phyloP scores from a whole-genome alignment of 2,888 invertebrate genomes.

The Tenthredo livida region DNA sequence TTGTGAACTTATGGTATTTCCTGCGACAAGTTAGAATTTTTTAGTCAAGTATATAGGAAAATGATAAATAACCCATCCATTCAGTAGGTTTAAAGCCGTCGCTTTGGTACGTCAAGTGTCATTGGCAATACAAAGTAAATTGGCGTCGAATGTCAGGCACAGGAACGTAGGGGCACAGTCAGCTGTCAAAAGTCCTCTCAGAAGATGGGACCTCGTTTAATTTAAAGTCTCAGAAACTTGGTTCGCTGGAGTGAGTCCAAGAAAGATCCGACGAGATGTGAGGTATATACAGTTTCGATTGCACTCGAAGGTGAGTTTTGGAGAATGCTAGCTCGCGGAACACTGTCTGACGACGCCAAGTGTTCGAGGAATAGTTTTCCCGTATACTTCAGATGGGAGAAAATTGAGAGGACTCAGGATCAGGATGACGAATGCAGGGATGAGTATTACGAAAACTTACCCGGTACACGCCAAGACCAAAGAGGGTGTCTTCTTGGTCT shows the following conservation, averaged over 20 bases:
- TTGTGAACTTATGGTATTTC: not conserved
- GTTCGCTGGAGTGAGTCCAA: slow-evolving; percentile 36
- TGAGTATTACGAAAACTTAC: slow-evolving; percentile 23
- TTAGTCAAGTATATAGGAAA: not conserved
- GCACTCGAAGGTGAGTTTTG: slow-evolving; percentile 35
- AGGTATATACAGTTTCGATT: slow-evolving; percentile 39
- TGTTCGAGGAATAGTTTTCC: slow-evolving; percentile 15
- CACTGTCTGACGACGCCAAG: slow-evolving; percentile 5
- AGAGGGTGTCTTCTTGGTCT: not conserved
- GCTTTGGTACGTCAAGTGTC: slow-evolving; percentile 29
- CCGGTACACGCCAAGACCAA: not conserved
- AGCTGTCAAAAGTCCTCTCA: slow-evolving; percentile 36
- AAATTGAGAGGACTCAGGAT: slow-evolving; percentile 7
- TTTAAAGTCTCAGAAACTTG: slow-evolving; percentile 30
- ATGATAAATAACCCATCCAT: slow-evolving; percentile 1
- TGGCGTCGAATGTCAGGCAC: slow-evolving; percentile 32
- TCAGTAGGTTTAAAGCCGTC: not conserved
- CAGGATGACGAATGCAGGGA: slow-evolving; percentile 25
- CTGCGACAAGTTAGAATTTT: not conserved
- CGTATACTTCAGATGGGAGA: not conserved
- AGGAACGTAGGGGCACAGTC: slow-evolving; percentile 21
- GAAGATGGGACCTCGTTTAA: slow-evolving; percentile 29
- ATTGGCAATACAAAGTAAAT: slow-evolving; percentile 29
- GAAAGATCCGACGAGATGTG: slow-evolving; percentile 7
- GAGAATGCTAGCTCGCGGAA: slow-evolving; percentile 10